Evolutionary conservation across 2,113 vertebrate genomes (phyloP), one percentile per base, ranked within the genome.

Genomic region (Corythoichthys intestinalis): DNA sequence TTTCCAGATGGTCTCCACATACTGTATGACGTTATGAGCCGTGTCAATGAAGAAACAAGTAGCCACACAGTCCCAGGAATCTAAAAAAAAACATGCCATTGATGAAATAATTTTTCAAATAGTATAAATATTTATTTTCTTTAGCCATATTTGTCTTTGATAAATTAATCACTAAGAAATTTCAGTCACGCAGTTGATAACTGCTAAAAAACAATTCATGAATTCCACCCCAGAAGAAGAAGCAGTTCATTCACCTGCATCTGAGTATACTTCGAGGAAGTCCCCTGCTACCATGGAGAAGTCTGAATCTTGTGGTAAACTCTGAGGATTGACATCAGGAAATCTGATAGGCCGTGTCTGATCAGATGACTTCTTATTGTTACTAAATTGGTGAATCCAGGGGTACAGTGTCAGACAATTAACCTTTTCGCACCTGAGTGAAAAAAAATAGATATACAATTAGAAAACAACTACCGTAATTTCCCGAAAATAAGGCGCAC

Each of bases 31-130:
- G 69, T 99, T 99, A 89, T 99, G 97, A 76, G 97, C 97, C 6
- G 97, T 99, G 79, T 99, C 96, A 70, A 99, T 98, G 82, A 99
- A 99, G 91, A 99, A 99, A 85, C 97, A 99, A 75, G 97, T 99
- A 37, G 96, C 94, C 82, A 99, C 93, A 50, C 97, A 99, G 82
- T 99, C 94, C 97, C 97, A 99, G 1, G 91, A 87, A 82, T 94
- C 97, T 99, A 91, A 80, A 13, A 48, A 17, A 44, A 65, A 65
- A 73, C 2, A 13, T 17, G 64, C 48, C 34, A 38, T 37, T 66
- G 17, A 52, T 52, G 0, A n/a, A 65, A n/a, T 66, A 58, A 1
- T 28, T 28, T 28, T 28, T 28, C 15, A 53, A 8, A 4, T 28
- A 2, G 20, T 56, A n/a, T 4, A 10, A 3, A n/a, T 20, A 9